phyloP scores from a whole-genome alignment of 2,888 invertebrate species.

The Microdon myrmicae region DNA sequence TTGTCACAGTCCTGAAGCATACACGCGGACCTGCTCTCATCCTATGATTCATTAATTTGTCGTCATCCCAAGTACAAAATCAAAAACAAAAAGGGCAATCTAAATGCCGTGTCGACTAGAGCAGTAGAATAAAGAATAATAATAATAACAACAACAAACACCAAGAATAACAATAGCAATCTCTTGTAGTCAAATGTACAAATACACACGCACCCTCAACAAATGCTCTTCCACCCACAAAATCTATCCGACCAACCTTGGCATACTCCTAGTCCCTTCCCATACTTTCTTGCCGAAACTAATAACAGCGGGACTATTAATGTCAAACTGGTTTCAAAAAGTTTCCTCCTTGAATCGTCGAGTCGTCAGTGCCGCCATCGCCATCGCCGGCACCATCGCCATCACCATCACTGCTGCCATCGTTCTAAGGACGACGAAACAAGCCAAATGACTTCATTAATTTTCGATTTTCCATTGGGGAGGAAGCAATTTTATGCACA shows the following conservation, averaged over 20 bases:
- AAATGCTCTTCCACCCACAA: neutral
- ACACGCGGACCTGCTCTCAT: constrained; percentile 31
- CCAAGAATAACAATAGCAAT: constrained; percentile 51
- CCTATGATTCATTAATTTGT: constrained; percentile 50
- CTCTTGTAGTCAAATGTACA: constrained; percentile 37
- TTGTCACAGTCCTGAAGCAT: constrained; percentile 41
- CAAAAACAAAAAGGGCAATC: constrained; percentile 4
- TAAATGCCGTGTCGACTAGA: constrained; percentile 21
- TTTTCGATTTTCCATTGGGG: constrained; percentile 59
- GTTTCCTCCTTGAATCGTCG: constrained; percentile 27
- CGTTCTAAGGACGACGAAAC: constrained; percentile 53
- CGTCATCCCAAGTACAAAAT: constrained; percentile 22
- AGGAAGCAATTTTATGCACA: constrained; percentile 48
- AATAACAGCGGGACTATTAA: constrained; percentile 52
- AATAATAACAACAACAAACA: constrained; percentile 42
- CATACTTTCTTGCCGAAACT: constrained; percentile 48
- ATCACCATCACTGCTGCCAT: neutral
- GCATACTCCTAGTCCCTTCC: neutral
- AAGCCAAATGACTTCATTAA: constrained; percentile 64
- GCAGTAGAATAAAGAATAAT: constrained; percentile 24
- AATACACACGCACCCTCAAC: neutral
- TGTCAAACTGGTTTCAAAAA: constrained; percentile 52
- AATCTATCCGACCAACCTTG: too few relatives aligned
- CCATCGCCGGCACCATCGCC: neutral
- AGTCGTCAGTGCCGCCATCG: neutral